Evolutionary conservation across 2,113 vertebrate genomes (phyloP).

Genomic region (Spea bombifrons): DNA sequence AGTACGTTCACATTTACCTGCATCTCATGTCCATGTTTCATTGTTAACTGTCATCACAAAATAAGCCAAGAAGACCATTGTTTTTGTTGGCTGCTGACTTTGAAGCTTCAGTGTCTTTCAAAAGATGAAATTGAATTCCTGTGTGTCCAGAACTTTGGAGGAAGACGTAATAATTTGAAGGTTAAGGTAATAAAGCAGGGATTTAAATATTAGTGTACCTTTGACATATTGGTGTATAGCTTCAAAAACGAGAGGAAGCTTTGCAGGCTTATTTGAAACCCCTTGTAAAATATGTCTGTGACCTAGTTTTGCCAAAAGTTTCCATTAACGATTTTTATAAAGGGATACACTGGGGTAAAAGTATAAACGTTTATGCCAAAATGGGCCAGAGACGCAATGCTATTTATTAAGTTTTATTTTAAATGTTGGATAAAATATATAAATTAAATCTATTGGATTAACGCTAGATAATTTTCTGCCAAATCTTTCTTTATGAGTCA

Average conservation of each 20-base stretch:
- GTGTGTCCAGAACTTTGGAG: background rate
- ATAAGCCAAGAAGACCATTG: background rate
- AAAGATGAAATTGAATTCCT: background rate
- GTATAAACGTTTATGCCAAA: too few relatives aligned
- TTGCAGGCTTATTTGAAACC: background rate
- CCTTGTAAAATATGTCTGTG: background rate
- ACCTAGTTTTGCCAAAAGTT: background rate
- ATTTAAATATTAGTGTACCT: background rate
- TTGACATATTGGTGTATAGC: background rate
- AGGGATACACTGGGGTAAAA: too few relatives aligned
- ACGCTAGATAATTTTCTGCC: too few relatives aligned
- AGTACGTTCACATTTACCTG: constrained; percentile 1
- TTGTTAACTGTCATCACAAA: constrained; percentile 22
- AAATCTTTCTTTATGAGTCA: too few relatives aligned
- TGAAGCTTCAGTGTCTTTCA: background rate
- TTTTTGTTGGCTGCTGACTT: background rate
- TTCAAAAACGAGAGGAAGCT: background rate
- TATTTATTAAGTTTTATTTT: too few relatives aligned
- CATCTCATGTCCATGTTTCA: background rate
- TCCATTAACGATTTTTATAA: too few relatives aligned
- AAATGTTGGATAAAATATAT: too few relatives aligned
- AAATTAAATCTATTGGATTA: too few relatives aligned
- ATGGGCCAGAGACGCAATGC: too few relatives aligned
- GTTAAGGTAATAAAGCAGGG: background rate
- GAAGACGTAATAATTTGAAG: background rate